phyloP scores from a whole-genome alignment of 2,888 invertebrate genomes.

The Cheilosia vulpina region DNA sequence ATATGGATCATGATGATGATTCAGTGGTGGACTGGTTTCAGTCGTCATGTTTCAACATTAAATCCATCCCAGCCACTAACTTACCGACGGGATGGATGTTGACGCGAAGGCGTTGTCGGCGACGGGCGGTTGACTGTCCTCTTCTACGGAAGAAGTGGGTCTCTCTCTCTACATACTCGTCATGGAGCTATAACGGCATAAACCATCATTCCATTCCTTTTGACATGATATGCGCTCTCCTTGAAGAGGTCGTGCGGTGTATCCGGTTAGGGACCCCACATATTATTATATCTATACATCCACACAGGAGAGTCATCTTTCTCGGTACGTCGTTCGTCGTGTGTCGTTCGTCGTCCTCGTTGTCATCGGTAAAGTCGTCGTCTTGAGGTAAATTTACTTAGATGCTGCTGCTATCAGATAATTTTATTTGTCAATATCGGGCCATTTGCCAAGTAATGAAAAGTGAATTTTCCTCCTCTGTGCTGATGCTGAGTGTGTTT shows the following conservation, averaged over 20 bases:
- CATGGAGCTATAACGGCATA: constrained; percentile 17
- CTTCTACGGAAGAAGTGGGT: constrained; percentile 32
- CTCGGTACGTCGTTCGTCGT: constrained; percentile 22
- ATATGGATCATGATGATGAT: constrained; percentile 63
- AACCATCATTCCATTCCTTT: constrained; percentile 39
- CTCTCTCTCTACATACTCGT: constrained; percentile 1
- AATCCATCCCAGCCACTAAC: constrained; percentile 65
- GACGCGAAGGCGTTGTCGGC: constrained; percentile 13
- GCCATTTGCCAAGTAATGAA: constrained; percentile 76
- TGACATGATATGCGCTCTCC: constrained; percentile 29
- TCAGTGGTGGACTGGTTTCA: constrained; percentile 64
- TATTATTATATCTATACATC: neutral
- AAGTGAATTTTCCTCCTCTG: constrained; percentile 73
- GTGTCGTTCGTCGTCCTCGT: constrained; percentile 35
- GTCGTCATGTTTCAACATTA: constrained; percentile 71
- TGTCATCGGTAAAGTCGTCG: constrained; percentile 45
- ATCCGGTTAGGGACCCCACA: constrained; percentile 39
- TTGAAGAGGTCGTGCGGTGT: constrained; percentile 60
- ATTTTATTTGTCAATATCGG: constrained; percentile 76
- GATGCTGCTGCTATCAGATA: constrained; percentile 75
- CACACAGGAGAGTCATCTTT: constrained; percentile 48
- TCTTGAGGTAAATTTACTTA: constrained; percentile 75
- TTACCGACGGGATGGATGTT: constrained; percentile 46
- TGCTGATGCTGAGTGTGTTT: constrained; percentile 63
- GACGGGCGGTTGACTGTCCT: constrained; percentile 51